Conservation (phyloP, 2,113 vertebrate species). For the Lanius collurio region DNA sequence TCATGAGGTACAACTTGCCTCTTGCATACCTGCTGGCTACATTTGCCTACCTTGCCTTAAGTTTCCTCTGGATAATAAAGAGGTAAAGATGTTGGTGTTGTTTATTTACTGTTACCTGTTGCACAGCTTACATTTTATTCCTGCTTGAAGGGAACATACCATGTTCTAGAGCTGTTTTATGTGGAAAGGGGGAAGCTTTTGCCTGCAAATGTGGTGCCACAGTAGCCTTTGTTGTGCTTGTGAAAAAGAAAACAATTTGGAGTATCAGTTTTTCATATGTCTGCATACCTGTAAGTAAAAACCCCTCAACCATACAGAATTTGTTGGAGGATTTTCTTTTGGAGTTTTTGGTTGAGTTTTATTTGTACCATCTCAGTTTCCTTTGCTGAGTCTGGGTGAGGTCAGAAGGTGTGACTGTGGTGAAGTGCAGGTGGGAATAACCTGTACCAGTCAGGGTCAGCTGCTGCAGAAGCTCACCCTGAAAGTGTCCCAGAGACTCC, state of each 20-base stretch:
- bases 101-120: not conserved
- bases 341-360: too few species aligned
- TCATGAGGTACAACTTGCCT: conserved; percentile 81
- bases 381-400: not conserved
- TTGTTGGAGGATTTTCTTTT: not conserved
- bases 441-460: not conserved
- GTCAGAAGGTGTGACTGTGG: not conserved
- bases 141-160: not conserved
- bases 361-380: not conserved
- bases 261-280: not conserved
- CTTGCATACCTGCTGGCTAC: conserved; percentile 90
- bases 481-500: not conserved
- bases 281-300: not conserved
- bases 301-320: not conserved
- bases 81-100: conserved; percentile 72
- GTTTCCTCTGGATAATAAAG: conserved; percentile 91
- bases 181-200: not conserved
- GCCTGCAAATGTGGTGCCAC: not conserved
- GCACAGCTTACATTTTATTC: not conserved
- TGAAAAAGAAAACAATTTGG: not conserved
- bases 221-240: not conserved
- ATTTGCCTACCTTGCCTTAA: conserved; percentile 84
- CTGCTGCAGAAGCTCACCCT: not conserved
- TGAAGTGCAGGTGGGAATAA: not conserved
- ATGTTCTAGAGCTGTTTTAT: not conserved